Evolutionary conservation across 2,113 vertebrate genomes (phyloP), one percentile per base, ranked within the genome.

Genomic region (Petaurus breviceps): DNA sequence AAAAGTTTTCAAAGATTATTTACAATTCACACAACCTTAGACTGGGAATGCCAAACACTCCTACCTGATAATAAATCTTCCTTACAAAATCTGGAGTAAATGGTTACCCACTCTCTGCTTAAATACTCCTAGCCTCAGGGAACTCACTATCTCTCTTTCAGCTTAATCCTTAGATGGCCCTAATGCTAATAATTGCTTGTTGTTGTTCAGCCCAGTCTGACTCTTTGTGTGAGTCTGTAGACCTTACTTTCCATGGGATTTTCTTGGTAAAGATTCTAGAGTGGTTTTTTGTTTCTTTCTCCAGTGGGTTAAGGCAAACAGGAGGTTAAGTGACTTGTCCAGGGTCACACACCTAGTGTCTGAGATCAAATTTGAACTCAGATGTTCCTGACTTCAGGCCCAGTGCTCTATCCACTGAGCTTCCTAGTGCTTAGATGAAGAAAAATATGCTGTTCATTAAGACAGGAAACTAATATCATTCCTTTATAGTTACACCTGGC

Each of bases 401-500:
- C 37, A 43, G 31, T 84, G 68, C 68, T 84, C 68, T 84, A 43
- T 23, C n/a, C 19, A 84, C 37, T 43, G 19, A 43, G 68, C 16
- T n/a, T 84, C 6, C n/a, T 43, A 22, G n/a, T 84, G 19, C 19
- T 84, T 84, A 43, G 16, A 84, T 84, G 19, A 43, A 43, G 16
- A 84, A 84, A 23, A 43, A 84, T 84, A n/a, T 84, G 68, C 16
- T 84, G 9, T 84, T 1, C 9, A 0, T 77, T 49, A 51, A 84
- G 37, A 89, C 89, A 52, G 68, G 91, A 94, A 91, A n/a, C 23
- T 0, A 52, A 43, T 57, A 61, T 2, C n/a, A 26, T 3, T n/a
- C 0, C 25, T 46, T 92, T 23, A 28, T 0, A 50, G 49, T 23
- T 55, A 37, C 9, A 19, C 0, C 2, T 25, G 31, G n/a, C 8